Conservation (phyloP, 2,113 vertebrate genomes). For the Epinephelus cyanopodus region DNA sequence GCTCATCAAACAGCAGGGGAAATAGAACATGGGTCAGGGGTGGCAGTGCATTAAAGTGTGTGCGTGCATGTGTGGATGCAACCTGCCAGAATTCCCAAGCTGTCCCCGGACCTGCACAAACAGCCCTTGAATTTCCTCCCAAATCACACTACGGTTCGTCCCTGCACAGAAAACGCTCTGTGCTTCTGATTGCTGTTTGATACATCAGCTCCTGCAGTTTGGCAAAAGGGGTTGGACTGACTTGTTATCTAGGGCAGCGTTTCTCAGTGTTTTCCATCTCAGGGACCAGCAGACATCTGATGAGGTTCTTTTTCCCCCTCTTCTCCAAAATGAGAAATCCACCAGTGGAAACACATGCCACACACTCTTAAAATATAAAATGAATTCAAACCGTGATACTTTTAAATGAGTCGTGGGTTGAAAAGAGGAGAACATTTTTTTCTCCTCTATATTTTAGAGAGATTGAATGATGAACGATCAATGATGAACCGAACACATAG, state of each 20-base stretch:
- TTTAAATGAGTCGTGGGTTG: slow-evolving; percentile 30
- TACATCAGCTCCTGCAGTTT: slow-evolving; percentile 60
- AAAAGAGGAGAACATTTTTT: slow-evolving; percentile 6
- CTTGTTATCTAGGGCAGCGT: slow-evolving; percentile 65
- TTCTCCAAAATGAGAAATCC: slow-evolving; percentile 21
- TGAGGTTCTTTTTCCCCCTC: background rate
- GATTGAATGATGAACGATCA: slow-evolving; percentile 42
- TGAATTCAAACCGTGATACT: slow-evolving; percentile 10
- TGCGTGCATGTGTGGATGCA: slow-evolving; percentile 31
- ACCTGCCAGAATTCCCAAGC: slow-evolving; percentile 57
- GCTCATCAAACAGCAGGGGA: slow-evolving; percentile 61
- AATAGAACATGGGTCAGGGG: slow-evolving; percentile 51
- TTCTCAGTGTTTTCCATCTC: slow-evolving; percentile 65
- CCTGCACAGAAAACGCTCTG: slow-evolving; percentile 35
- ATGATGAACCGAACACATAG: slow-evolving; percentile 6
- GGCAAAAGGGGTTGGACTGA: slow-evolving; percentile 48
- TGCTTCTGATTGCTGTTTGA: slow-evolving; percentile 63
- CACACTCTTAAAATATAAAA: slow-evolving; percentile 8
- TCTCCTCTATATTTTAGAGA: background rate
- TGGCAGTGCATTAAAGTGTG: slow-evolving; percentile 39
- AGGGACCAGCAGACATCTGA: slow-evolving; percentile 54
- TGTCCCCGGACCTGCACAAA: slow-evolving; percentile 29
- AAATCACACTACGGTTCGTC: slow-evolving; percentile 24
- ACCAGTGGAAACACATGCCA: slow-evolving; percentile 19
- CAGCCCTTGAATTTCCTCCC: slow-evolving; percentile 38